These are phyloP conservation scores for Stigmatopora nigra DNA, from an alignment of 2,113 vertebrate genomes.

Conservation along the genomic window DNA sequence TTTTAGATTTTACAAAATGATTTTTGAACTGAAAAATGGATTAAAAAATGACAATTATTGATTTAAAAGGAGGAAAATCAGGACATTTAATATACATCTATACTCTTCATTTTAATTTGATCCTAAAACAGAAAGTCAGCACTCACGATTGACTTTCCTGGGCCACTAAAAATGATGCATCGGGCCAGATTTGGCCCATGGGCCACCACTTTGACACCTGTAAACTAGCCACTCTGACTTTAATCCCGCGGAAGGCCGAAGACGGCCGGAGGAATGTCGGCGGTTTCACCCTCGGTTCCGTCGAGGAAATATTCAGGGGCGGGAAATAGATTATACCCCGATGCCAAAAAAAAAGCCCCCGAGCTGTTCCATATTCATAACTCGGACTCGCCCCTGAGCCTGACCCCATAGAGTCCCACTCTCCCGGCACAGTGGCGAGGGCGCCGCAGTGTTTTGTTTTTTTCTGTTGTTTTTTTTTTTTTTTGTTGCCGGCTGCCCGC, in stretches of 20 bases:
- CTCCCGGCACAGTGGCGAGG: constrained; percentile 52
- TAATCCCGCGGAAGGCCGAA: constrained; percentile 39
- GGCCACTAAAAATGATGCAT: too few relatives aligned
- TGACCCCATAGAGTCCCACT: constrained; percentile 43
- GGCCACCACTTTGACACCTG: too few relatives aligned
- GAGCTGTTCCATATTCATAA: constrained; percentile 55
- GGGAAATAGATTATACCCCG: constrained; percentile 22
- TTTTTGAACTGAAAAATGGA: too few relatives aligned
- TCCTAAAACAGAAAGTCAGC: too few relatives aligned
- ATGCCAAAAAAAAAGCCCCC: constrained; percentile 22
- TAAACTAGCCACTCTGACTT: too few relatives aligned
- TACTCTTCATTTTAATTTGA: too few relatives aligned
- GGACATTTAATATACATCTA: too few relatives aligned
- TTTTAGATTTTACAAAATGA: too few relatives aligned
- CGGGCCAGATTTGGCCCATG: too few relatives aligned
- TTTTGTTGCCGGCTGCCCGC: constrained; percentile 41
- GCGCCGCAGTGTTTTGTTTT: constrained; percentile 45
- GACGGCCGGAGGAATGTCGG: constrained; percentile 51
- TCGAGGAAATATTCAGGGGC: constrained; percentile 28
- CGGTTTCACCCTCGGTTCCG: constrained; percentile 41
- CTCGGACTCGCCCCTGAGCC: constrained; percentile 14
- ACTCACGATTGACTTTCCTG: too few relatives aligned
- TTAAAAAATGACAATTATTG: too few relatives aligned
- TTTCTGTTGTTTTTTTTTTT: constrained; percentile 35
- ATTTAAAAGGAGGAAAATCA: too few relatives aligned